Percentiles rank a stretch among this genome's conserved stretches.
Conservation (phyloP, 2,797 vertebrate genomes). For the Myotis pilosus region DNA sequence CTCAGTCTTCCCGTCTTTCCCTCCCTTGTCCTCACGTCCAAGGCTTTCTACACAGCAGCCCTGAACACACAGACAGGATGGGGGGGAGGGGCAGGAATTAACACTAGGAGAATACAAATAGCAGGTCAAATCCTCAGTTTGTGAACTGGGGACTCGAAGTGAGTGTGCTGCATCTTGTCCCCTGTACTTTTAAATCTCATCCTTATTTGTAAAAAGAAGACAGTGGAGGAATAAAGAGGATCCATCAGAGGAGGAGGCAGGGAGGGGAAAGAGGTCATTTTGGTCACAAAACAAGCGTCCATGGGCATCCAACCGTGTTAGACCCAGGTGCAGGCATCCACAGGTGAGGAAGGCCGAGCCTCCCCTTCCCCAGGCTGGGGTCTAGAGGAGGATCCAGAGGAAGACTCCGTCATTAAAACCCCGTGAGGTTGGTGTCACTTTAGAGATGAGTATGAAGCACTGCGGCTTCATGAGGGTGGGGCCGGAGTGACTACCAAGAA, state of each 20-base stretch:
- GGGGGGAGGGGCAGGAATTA: not conserved
- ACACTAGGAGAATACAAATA: rapidly evolving
- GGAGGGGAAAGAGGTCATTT: not conserved
- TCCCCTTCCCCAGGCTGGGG: not conserved
- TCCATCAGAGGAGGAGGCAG: not conserved
- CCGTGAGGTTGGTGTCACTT: not conserved
- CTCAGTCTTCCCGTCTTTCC: not conserved
- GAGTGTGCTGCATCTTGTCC: not conserved
- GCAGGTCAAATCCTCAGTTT: not conserved
- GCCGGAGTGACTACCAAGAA: not conserved
- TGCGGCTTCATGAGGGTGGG: not conserved
- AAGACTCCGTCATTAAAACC: not conserved
- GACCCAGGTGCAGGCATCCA: not conserved
- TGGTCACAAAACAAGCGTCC: not conserved
- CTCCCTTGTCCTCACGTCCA: not conserved
- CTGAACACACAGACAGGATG: no score
- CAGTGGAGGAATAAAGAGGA: not conserved
- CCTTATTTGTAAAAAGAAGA: not conserved
- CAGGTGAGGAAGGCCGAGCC: not conserved
- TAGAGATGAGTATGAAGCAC: not conserved
- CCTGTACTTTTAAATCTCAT: not conserved
- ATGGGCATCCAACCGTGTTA: not conserved
- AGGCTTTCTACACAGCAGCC: not conserved
- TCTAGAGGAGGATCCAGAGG: not conserved
- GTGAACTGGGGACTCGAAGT: not conserved